These are phyloP conservation scores for Chymomyza fuscimana DNA, from an alignment of 2,888 invertebrate genomes.

Conservation along the genomic window DNA sequence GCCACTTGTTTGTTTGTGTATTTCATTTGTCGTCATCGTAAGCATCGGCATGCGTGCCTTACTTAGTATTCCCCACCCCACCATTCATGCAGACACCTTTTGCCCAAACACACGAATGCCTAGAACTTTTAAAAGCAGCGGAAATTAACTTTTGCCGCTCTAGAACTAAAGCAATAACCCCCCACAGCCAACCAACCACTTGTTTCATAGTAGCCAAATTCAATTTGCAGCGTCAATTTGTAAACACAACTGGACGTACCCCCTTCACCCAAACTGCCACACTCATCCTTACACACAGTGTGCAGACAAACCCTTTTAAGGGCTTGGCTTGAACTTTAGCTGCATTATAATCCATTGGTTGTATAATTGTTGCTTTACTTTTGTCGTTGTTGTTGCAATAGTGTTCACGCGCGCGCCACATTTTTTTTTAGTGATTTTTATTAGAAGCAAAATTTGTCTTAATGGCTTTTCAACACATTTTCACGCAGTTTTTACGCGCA, in stretches of 20 bases:
- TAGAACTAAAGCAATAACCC: not conserved
- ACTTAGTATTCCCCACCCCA: not conserved
- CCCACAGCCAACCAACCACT: constrained; percentile 43
- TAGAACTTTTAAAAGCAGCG: constrained; percentile 45
- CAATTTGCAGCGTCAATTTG: constrained; percentile 66
- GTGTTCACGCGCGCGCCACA: not conserved
- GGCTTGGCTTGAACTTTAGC: constrained; percentile 63
- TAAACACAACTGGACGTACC: constrained; percentile 51
- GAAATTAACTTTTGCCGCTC: constrained; percentile 64
- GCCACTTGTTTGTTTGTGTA: constrained; percentile 47
- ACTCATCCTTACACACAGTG: not conserved
- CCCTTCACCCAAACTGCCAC: not conserved
- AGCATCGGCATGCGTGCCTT: constrained; percentile 1
- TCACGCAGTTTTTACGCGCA: constrained; percentile 10
- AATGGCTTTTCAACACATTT: constrained; percentile 13
- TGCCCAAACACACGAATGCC: too few species aligned
- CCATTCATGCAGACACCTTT: too few species aligned
- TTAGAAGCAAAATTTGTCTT: not conserved
- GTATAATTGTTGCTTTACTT: not conserved
- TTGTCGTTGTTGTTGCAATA: not conserved
- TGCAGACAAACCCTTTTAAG: constrained; percentile 47
- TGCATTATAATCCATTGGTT: constrained; percentile 11
- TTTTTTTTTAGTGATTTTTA: not conserved
- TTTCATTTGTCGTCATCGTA: constrained; percentile 39
- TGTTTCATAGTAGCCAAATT: constrained; percentile 51